A percentile compares a stretch with the other conserved stretches of the same genome.
Evolutionary conservation across 2,113 vertebrate genomes (phyloP).

Genomic region (Oncorhynchus kisutch): DNA sequence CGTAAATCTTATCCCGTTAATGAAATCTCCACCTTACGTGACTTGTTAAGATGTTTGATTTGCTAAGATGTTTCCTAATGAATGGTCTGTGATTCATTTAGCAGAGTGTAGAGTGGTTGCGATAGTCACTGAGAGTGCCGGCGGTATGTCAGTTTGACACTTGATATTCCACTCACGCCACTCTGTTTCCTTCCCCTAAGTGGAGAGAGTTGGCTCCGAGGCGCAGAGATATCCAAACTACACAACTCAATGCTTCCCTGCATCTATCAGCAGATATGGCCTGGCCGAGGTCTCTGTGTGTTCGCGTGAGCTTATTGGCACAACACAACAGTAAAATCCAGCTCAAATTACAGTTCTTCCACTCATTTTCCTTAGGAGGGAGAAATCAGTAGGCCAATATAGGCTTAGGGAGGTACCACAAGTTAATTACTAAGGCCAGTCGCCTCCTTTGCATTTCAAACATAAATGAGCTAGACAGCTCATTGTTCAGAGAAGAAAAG

Average conservation of each 20-base stretch:
- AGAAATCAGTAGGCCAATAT: not conserved
- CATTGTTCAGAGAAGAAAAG: no score
- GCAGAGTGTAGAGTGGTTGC: not conserved
- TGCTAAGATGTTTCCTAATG: conserved; percentile 15
- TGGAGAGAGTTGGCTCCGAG: conserved; percentile 27
- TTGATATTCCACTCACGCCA: conserved; percentile 57
- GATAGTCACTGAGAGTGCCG: conserved; percentile 6
- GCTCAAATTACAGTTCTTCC: not conserved
- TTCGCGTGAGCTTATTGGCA: conserved; percentile 15
- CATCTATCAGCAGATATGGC: conserved; percentile 23
- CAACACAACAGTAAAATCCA: not conserved
- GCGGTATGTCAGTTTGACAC: conserved; percentile 20
- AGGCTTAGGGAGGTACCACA: not conserved
- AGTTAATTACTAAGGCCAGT: not conserved
- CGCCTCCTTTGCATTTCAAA: not conserved
- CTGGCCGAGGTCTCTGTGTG: conserved; percentile 5
- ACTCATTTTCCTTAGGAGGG: not conserved
- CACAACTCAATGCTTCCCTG: conserved; percentile 19
- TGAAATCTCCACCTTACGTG: not conserved
- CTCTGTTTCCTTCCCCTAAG: conserved; percentile 37
- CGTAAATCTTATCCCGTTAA: not conserved
- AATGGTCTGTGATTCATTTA: conserved; percentile 15
- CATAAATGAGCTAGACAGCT: no score
- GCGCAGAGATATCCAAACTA: conserved; percentile 45
- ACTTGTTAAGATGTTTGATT: conserved; percentile 8